Evolutionary conservation across 2,113 vertebrate genomes (phyloP).

Genomic region (Oostethus manadensis): DNA sequence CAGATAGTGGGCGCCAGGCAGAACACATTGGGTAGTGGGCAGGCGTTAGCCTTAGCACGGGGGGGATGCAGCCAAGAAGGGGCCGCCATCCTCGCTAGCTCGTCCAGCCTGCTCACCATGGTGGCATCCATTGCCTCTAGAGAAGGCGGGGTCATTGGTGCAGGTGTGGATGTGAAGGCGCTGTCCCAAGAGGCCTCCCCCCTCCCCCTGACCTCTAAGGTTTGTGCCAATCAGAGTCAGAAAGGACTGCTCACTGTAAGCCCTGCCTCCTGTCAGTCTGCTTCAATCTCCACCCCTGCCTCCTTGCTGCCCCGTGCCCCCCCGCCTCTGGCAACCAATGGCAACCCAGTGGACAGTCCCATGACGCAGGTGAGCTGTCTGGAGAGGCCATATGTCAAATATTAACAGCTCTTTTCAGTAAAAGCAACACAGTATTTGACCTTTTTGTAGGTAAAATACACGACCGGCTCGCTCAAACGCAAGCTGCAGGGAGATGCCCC

Average conservation of each 20-base stretch:
- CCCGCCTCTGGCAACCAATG: slow-evolving; percentile 35
- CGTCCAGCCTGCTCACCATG: slow-evolving; percentile 65
- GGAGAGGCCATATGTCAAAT: not conserved
- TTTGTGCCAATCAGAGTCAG: slow-evolving; percentile 40
- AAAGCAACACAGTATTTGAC: not conserved
- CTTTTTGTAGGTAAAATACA: slow-evolving; percentile 55
- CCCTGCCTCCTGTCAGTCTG: slow-evolving; percentile 33
- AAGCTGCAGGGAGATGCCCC: slow-evolving; percentile 63
- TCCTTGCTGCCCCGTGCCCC: slow-evolving; percentile 25
- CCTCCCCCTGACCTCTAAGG: slow-evolving; percentile 55
- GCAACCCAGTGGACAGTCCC: slow-evolving; percentile 37
- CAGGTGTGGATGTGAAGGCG: slow-evolving; percentile 67
- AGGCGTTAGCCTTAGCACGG: slow-evolving; percentile 80
- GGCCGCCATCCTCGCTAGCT: slow-evolving; percentile 48
- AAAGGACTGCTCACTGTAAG: slow-evolving; percentile 21
- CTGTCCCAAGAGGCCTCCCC: slow-evolving; percentile 60
- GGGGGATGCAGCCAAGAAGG: slow-evolving; percentile 60
- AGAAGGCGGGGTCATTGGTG: slow-evolving; percentile 52
- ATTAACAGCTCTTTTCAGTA: not conserved
- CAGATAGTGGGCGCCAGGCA: slow-evolving; percentile 90
- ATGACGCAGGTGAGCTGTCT: slow-evolving; percentile 47
- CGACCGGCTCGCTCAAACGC: slow-evolving; percentile 56
- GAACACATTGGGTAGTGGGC: slow-evolving; percentile 79
- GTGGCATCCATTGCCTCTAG: slow-evolving; percentile 64
- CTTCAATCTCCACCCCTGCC: slow-evolving; percentile 15